Percentiles rank a stretch among this genome's conserved stretches.
phyloP scores from a whole-genome alignment of 2,797 vertebrate genomes.

The Pangasius krempfi region DNA sequence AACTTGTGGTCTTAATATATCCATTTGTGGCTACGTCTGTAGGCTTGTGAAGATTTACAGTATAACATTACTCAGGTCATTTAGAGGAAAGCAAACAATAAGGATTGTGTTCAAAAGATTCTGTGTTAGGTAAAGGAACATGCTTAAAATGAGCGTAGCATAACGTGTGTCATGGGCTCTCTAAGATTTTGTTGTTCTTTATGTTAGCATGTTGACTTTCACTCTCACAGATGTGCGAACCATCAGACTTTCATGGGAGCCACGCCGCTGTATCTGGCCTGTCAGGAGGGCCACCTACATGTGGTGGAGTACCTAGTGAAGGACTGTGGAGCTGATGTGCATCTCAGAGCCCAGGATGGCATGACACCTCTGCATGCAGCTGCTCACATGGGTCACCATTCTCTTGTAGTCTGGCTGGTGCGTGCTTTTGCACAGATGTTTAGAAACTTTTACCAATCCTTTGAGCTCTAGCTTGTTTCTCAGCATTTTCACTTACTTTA shows the following conservation, averaged over 20 bases:
- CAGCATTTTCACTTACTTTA: neutral
- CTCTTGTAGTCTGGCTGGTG: slow-evolving; percentile 84
- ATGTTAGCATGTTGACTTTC: neutral
- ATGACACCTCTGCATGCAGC: slow-evolving; percentile 85
- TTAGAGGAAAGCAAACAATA: neutral
- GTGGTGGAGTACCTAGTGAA: slow-evolving; percentile 80
- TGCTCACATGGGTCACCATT: slow-evolving; percentile 79
- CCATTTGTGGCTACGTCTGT: neutral
- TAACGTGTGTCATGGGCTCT: neutral
- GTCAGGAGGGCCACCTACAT: slow-evolving; percentile 84
- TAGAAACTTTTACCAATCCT: neutral
- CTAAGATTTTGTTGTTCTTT: neutral
- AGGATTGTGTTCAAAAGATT: neutral
- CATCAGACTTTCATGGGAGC: slow-evolving; percentile 75
- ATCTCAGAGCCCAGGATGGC: slow-evolving; percentile 80
- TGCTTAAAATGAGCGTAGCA: neutral
- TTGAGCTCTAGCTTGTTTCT: neutral
- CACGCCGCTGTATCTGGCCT: slow-evolving; percentile 84
- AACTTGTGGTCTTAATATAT: neutral
- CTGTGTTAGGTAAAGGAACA: neutral
- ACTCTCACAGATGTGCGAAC: slow-evolving; percentile 75
- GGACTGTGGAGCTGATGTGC: slow-evolving; percentile 74
- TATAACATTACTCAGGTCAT: neutral
- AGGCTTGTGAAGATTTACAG: neutral
- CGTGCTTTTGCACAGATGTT: slow-evolving; percentile 51